phyloP scores from a whole-genome alignment of 2,113 vertebrate genomes.

The Pangasianodon gigas region DNA sequence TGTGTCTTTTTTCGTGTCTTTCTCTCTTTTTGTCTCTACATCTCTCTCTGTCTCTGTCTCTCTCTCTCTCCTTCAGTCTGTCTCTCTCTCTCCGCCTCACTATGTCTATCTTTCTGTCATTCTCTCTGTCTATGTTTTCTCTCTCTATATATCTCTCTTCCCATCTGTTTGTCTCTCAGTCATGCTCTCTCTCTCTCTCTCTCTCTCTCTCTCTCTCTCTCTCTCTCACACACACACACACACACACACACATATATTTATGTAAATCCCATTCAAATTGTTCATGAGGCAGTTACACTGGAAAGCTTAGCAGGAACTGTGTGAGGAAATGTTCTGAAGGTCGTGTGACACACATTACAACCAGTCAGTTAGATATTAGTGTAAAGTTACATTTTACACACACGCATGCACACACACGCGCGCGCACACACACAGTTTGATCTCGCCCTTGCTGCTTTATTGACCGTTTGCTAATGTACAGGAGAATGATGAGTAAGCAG shows the following conservation, averaged over 20 bases:
- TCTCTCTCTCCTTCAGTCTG: too few relatives aligned
- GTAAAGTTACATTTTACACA: background rate
- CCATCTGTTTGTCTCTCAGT: background rate
- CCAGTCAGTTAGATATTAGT: background rate
- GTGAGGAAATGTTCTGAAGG: background rate
- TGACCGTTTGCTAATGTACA: background rate
- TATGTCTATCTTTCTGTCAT: too few relatives aligned
- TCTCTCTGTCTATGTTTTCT: too few relatives aligned
- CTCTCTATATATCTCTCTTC: background rate
- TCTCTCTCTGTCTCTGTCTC: background rate
- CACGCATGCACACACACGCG: background rate
- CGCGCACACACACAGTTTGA: background rate
- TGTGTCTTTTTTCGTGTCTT: too few relatives aligned
- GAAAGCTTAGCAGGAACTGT: background rate
- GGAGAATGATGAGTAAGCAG: background rate
- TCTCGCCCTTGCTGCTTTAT: background rate
- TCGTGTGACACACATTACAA: background rate
- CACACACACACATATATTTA: constrained; percentile 37
- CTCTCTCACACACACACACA: background rate
- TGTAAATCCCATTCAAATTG: constrained; percentile 54
- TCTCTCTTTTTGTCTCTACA: background rate
- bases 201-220: background rate
- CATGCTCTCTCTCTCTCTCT: background rate
- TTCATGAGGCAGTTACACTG: background rate
- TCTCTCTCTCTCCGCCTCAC: too few relatives aligned